A percentile compares a stretch with the other conserved stretches of the same genome.
Conservation (phyloP, 2,888 invertebrate genomes). For the Drosophila neonasuta region DNA sequence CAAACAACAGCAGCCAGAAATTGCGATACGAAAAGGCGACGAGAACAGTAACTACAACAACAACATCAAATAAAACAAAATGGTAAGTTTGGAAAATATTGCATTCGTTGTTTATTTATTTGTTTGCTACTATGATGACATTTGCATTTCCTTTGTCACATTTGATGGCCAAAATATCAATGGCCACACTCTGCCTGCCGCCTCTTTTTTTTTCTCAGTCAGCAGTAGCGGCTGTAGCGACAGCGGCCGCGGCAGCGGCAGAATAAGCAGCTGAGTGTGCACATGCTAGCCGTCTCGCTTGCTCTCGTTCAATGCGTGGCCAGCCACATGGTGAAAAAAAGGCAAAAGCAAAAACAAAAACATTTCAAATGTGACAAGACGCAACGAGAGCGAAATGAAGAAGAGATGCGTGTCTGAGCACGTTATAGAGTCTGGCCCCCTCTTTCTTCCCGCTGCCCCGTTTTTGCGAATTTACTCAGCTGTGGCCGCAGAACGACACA, state of each 20-base stretch:
- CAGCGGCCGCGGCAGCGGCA: slow-evolving; percentile 4
- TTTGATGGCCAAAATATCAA: slow-evolving; percentile 55
- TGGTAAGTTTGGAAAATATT: slow-evolving; percentile 41
- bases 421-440: background rate
- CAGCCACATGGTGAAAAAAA: slow-evolving; percentile 53
- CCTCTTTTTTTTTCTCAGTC: background rate
- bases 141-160: slow-evolving; percentile 47
- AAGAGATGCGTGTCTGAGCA: slow-evolving; percentile 3
- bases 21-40: slow-evolving; percentile 23
- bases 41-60: slow-evolving; percentile 14
- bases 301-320: slow-evolving; percentile 28
- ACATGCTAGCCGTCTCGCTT: slow-evolving; percentile 49
- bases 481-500: slow-evolving; percentile 30
- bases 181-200: slow-evolving; percentile 33
- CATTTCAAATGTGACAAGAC: slow-evolving; percentile 41
- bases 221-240: background rate
- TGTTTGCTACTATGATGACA: slow-evolving; percentile 38
- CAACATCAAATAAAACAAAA: slow-evolving; percentile 34
- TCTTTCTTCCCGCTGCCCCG: background rate
- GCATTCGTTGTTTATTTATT: slow-evolving; percentile 10
- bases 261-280: slow-evolving; percentile 49
- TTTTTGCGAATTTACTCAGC: slow-evolving; percentile 16
- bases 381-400: slow-evolving; percentile 3
- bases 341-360: slow-evolving; percentile 41
- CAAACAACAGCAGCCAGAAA: slow-evolving; percentile 16